Evolutionary conservation across 2,113 vertebrate species (phyloP), one percentile per base, ranked within the genome.

Genomic region (Brachyhypopomus gauderio): DNA sequence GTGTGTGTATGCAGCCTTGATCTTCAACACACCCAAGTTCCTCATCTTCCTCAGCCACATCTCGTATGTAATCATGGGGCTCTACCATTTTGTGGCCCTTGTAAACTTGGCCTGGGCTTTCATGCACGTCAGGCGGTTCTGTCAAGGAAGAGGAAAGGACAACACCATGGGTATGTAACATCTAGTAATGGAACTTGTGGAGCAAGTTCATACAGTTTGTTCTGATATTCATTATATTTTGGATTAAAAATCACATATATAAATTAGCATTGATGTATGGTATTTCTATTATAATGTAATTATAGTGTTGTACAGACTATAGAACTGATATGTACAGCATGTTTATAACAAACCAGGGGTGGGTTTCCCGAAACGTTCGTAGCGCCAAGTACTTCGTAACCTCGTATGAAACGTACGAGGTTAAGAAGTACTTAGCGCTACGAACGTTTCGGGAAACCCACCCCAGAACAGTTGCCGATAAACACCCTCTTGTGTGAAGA

Each of bases 31-130:
- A 0, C 70, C 82, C 59, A 78, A 81, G 75, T 81, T 79, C 74
- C 75, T 86, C 3, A 78, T 86, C 23, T 81, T 71, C 27, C 11
- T 84, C 8, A 81, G 74, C 69, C 70, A 84, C 66, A 20, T 86
- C 27, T 58, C 52, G 20, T 81, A 84, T 63, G 58, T 38, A 4
- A 52, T 86, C 4, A 78, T 84, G 85, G 70, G 41, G 3, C 19
- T 84, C 19, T 84, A 84, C 75, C 81, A 79, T 80, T 45, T 86
- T 52, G 30, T 64, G 27, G 75, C 85, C 6, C 20, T 84, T 8
- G 25, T 45, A 14, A 81, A 84, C 66, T 78, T 84, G 60, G 16
- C 20, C 20, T 79, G 45, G n/a, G 69, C 73, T 56, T 72, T 77
- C 22, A 8, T 77, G 2, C n/a, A 25, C 9, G 60, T 84, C 66